Conservation (phyloP, 2,113 vertebrate genomes). For the Apistogramma diplotaenia region DNA sequence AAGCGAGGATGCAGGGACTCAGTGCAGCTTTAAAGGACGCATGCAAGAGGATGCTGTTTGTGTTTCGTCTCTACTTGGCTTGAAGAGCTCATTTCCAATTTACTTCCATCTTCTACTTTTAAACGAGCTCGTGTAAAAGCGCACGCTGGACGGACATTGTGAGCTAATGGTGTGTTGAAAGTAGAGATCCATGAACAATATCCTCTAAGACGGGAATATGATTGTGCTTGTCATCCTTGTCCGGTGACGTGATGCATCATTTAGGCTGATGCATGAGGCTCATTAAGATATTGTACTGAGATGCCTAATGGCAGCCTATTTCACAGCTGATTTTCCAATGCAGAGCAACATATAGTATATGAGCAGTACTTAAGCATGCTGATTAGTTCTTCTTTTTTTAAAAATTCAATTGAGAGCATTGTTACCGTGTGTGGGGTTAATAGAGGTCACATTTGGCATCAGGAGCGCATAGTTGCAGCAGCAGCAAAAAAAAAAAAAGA, state of each 20-base stretch:
- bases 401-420: slow-evolving; percentile 21
- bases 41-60: not conserved
- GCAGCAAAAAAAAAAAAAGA: too few species aligned
- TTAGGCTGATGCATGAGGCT: slow-evolving; percentile 39
- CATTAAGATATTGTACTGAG: not conserved
- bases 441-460: slow-evolving; percentile 43
- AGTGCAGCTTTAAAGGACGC: not conserved
- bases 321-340: not conserved
- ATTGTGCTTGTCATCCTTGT: slow-evolving; percentile 19
- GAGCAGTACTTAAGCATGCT: not conserved
- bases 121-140: not conserved
- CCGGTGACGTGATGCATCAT: slow-evolving; percentile 38
- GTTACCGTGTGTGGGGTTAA: slow-evolving; percentile 44
- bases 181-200: slow-evolving; percentile 13
- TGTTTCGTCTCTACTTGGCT: not conserved
- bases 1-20: not conserved
- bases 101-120: not conserved
- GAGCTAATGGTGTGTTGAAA: slow-evolving; percentile 41
- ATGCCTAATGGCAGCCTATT: not conserved
- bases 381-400: not conserved
- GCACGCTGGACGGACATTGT: not conserved
- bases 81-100: not conserved
- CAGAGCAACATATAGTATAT: not conserved
- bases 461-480: slow-evolving; percentile 1
- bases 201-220: slow-evolving; percentile 33